Percentiles rank a stretch among this genome's conserved stretches.
phyloP scores from a whole-genome alignment of 2,113 vertebrate genomes.

The Apaloderma vittatum region DNA sequence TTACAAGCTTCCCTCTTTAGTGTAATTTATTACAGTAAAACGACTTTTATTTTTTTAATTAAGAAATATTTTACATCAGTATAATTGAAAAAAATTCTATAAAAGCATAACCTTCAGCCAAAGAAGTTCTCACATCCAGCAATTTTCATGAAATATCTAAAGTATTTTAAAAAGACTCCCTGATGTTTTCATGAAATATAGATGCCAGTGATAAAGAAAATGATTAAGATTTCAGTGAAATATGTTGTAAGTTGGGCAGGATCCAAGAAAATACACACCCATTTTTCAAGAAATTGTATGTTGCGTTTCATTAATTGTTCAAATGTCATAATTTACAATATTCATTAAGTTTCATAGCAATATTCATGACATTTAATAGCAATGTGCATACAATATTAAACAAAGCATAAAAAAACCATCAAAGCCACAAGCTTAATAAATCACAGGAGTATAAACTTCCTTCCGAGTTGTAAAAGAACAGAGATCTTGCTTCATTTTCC shows the following conservation, averaged over 20 bases:
- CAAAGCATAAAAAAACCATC: neutral
- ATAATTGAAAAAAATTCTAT: neutral
- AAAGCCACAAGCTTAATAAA: conserved; percentile 11
- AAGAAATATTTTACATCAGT: neutral
- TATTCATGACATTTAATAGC: conserved; percentile 36
- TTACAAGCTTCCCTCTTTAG: neutral
- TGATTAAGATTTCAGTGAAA: conserved; percentile 13
- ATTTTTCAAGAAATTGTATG: neutral
- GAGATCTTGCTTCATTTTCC: neutral
- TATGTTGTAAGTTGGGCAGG: neutral
- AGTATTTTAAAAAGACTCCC: neutral
- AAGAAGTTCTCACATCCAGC: neutral
- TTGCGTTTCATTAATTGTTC: conserved; percentile 23
- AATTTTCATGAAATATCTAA: conserved; percentile 8
- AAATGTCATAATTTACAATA: conserved; percentile 10
- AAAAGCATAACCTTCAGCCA: neutral
- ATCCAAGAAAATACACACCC: neutral
- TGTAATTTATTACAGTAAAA: neutral
- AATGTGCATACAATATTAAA: conserved; percentile 24
- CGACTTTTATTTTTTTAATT: neutral
- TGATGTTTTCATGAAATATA: conserved; percentile 32
- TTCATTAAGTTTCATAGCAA: conserved; percentile 26
- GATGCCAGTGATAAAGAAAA: conserved; percentile 7
- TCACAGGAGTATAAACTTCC: neutral
- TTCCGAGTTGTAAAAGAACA: neutral